Percentiles rank a stretch among this genome's conserved stretches.
Conservation (phyloP, 1,140 invertebrate genomes). For the Papilio helenus region DNA sequence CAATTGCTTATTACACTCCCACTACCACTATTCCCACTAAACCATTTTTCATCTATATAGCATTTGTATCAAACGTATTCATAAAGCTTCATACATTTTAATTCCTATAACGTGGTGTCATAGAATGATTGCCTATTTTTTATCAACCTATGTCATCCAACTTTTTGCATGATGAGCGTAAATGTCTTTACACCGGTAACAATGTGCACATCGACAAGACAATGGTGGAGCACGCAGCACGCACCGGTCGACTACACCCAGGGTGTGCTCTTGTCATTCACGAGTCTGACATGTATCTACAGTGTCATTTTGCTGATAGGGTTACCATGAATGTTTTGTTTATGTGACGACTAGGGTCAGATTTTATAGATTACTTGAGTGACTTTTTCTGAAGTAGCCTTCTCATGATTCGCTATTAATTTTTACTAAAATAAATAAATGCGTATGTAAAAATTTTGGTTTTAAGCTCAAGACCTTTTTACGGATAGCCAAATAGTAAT, state of each 20-base stretch:
- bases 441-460: background rate
- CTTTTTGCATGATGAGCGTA: background rate
- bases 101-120: background rate
- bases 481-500: too few relatives aligned
- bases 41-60: too few relatives aligned
- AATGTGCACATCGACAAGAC: slow-evolving; percentile 30
- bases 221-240: slow-evolving; percentile 8
- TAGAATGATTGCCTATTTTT: background rate
- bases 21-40: too few relatives aligned
- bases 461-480: background rate
- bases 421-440: background rate
- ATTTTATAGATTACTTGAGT: background rate
- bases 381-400: background rate
- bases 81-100: background rate
- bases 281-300: background rate
- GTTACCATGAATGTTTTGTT: background rate
- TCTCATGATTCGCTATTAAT: background rate
- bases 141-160: background rate
- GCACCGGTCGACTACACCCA: slow-evolving; percentile 9
- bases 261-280: slow-evolving; percentile 38
- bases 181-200: background rate
- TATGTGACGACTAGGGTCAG: background rate
- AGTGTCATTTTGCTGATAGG: slow-evolving; percentile 4
- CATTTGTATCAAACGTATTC: too few relatives aligned
- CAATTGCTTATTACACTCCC: too few relatives aligned